Evolutionary conservation across 2,797 vertebrate species (phyloP).

Genomic region (Hydrophis major): DNA sequence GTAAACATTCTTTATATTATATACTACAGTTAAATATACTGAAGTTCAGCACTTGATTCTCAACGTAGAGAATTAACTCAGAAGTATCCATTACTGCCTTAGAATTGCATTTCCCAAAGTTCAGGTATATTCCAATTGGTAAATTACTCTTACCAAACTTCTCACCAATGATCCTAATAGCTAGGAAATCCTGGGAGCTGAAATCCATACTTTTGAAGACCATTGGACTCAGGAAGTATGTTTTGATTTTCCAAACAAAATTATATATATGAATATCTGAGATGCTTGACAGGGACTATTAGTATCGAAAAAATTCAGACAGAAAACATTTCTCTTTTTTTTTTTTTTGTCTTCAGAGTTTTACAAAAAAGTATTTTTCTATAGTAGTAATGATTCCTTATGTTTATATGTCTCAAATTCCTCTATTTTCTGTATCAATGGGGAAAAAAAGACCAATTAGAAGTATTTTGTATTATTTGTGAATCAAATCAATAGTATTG

Average conservation of each 20-base stretch:
- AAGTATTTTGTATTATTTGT: background rate
- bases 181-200: background rate
- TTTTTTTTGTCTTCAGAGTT: background rate
- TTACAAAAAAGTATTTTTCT: background rate
- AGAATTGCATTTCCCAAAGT: background rate
- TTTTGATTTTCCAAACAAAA: slow-evolving; percentile 21
- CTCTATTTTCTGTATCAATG: background rate
- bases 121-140: background rate
- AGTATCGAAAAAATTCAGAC: background rate
- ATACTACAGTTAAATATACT: background rate
- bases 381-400: background rate
- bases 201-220: background rate
- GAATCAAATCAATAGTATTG: background rate
- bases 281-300: background rate
- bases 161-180: background rate
- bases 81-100: background rate
- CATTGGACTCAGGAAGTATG: background rate
- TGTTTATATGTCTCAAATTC: background rate
- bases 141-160: background rate
- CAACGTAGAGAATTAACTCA: background rate
- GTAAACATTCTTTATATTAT: background rate
- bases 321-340: background rate
- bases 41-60: background rate
- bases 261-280: background rate
- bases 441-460: background rate